Base-by-base conservation (phyloP, 2,113 vertebrate genomes). In the Bucco capensis region DNA sequence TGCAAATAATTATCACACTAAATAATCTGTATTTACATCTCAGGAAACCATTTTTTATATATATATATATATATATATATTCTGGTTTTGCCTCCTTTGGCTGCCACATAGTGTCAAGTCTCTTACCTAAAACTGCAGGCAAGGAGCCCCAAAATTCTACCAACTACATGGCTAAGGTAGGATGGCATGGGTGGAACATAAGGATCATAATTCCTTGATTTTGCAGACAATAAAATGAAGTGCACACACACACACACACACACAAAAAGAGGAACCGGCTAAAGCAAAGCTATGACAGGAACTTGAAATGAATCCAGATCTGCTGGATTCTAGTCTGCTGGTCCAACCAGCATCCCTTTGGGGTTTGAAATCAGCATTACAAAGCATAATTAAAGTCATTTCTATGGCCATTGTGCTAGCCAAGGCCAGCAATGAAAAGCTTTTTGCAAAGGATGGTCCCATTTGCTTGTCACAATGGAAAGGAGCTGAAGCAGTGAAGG, bases 1-100 rank as follows among this genome's bases (percentile, higher is more conserved):
- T 77, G 40, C n/a, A 93, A 88, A 91, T 90, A 88, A 91, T 90
- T 60, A 74, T 58, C 67, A 69, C 14, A 83, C 30, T 62, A 65
- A 67, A 76, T 69, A 88, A 75, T 51, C 78, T 57, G 35, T 77
- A 81, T 86, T 84, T 91, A 74, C 33, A 35, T 69, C 42, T 30
- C 67, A 90, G 60, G n/a, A 80, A 92, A 58, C 14, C 77, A 84
- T 76, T 81, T 73, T n/a, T n/a, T n/a, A n/a, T n/a, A n/a, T n/a
- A n/a, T n/a, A n/a, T n/a, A n/a, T n/a, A n/a, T n/a, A n/a, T n/a
- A n/a, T n/a, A n/a, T n/a, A n/a, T 53, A 80, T 75, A 80, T 71
- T 75, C 53, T 88, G 28, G 9, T 70, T 89, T 88, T 84, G 37
- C 37, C 70, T 82, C 37, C 33, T 89, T 92, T 85, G 77, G 60